phyloP scores from a whole-genome alignment of 2,888 invertebrate species.

The Notodonta dromedarius region DNA sequence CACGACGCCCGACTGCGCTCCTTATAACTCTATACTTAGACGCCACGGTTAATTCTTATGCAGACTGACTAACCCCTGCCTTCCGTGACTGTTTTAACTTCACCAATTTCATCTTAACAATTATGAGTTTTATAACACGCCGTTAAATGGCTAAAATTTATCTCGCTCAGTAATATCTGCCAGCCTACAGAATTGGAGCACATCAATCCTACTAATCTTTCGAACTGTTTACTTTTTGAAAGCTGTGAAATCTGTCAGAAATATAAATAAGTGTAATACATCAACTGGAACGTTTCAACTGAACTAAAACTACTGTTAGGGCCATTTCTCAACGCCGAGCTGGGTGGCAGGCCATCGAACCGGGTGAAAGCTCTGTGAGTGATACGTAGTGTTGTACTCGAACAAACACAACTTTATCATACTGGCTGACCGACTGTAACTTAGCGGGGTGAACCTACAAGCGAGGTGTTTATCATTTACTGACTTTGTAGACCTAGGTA shows the following conservation, averaged over 20 bases:
- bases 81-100: slow-evolving; percentile 5
- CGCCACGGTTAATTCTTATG: slow-evolving; percentile 19
- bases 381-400: slow-evolving; percentile 35
- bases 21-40: slow-evolving; percentile 50
- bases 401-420: slow-evolving; percentile 42
- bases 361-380: slow-evolving; percentile 58
- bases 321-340: slow-evolving; percentile 44
- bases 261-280: slow-evolving; percentile 36
- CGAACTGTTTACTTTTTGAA: slow-evolving; percentile 21
- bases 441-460: slow-evolving; percentile 3
- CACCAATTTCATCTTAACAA: neutral
- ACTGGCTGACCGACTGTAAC: slow-evolving; percentile 14
- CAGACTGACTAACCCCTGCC: slow-evolving; percentile 18
- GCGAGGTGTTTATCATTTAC: slow-evolving; percentile 32
- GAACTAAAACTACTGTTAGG: slow-evolving; percentile 43
- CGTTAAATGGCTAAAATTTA: slow-evolving; percentile 7
- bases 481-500: slow-evolving; percentile 11
- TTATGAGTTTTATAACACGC: neutral
- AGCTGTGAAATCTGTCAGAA: slow-evolving; percentile 28
- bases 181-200: slow-evolving; percentile 15
- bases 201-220: slow-evolving; percentile 24
- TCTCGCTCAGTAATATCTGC: slow-evolving; percentile 13
- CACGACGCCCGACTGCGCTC: slow-evolving; percentile 43
- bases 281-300: slow-evolving; percentile 42
- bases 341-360: slow-evolving; percentile 54